Base-by-base conservation (phyloP, 2,797 vertebrate species). In the Sebastes baramenuke region DNA sequence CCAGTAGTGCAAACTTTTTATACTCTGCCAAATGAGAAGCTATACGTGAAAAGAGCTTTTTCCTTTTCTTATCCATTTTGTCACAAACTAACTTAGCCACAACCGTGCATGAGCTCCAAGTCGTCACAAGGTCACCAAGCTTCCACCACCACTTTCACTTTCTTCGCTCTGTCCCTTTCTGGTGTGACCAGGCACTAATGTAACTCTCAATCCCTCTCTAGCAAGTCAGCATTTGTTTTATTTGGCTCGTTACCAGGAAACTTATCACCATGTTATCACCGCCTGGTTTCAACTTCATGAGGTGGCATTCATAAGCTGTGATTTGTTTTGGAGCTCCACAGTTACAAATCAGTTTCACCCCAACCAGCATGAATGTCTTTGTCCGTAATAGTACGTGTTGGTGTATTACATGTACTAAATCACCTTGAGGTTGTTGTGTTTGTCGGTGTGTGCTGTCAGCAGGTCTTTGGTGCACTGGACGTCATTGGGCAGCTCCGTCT, bases 401-500 rank as follows among this genome's bases (percentile, higher is more conserved):
- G 8, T 10, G 13, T n/a, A 36, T n/a, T 18, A 3, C 5, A 32
- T 8, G 9, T 20, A 1, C 14, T 7, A 6, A 12, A 34, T 55
- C 54, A 99, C 98, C 97, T 97, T 97, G 71, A 99, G 93, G 83
- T 96, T 96, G 88, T 93, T 72, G 42, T 96, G 96, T 92, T 97
- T 97, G 80, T 97, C 95, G 0, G 91, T 96, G 88, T 99, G 97
- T 8, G 94, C 82, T 0, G 83, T 85, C 3, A 99, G 96, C 25
- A 99, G 95, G 75, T 97, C 97, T 94, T 98, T 97, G 38, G 97
- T 97, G 88, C 96, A 96, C 38, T 95, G 95, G 52, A 98, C 95
- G 0, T 97, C 96, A 2, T 97, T 98, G 75, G 98, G 97, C 69
- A 99, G 96, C 83, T 99, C 97, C 0, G 97, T 97, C 84, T 96